A percentile compares a stretch with the other conserved stretches of the same genome.
These are phyloP conservation scores for Xestoiulus laeticollis DNA, from an alignment of 2,888 invertebrate species.

Conservation along the genomic window DNA sequence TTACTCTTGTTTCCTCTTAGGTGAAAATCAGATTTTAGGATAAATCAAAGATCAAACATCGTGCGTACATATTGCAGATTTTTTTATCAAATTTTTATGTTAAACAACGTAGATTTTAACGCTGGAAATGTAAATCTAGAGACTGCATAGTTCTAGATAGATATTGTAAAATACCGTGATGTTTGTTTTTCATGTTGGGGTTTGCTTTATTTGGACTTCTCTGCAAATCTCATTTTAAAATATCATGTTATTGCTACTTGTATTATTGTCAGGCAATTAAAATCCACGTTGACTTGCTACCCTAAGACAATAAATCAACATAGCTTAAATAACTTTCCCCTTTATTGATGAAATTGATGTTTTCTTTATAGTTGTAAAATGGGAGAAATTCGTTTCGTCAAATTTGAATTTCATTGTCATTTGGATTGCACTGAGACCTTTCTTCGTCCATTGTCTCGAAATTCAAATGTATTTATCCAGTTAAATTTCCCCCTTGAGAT, in stretches of 20 bases:
- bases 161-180: background rate
- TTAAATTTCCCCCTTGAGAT: background rate
- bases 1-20: background rate
- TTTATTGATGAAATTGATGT: too few relatives aligned
- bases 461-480: background rate
- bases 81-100: conserved; percentile 5
- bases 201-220: background rate
- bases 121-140: background rate
- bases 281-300: too few relatives aligned
- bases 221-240: too few relatives aligned
- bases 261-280: too few relatives aligned
- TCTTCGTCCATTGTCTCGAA: background rate
- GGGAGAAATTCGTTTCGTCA: too few relatives aligned
- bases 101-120: background rate
- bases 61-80: conserved; percentile 20
- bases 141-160: background rate
- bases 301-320: too few relatives aligned
- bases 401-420: too few relatives aligned
- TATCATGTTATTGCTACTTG: background rate
- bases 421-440: background rate
- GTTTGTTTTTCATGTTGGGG: background rate
- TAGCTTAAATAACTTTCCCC: too few relatives aligned
- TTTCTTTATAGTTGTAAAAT: too few relatives aligned
- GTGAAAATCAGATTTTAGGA: conserved; percentile 7
- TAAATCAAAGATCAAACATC: conserved; percentile 38